phyloP scores from a whole-genome alignment of 2,113 vertebrate species.

The Tricholaema leucomelas region DNA sequence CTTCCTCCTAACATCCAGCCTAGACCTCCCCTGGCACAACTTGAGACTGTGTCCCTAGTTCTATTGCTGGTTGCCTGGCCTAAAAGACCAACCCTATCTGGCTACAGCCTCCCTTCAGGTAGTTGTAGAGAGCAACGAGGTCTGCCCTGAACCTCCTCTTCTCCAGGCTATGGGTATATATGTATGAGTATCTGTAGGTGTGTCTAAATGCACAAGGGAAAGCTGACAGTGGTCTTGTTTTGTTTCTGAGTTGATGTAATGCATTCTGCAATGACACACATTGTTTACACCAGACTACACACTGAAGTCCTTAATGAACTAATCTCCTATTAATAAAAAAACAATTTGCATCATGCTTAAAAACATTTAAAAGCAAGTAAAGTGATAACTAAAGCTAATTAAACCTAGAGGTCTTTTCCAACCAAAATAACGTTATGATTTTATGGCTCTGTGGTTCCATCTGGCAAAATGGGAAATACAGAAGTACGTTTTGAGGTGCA shows the following conservation, averaged over 20 bases:
- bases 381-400: neutral
- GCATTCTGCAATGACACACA: neutral
- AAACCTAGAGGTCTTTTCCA: neutral
- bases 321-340: neutral
- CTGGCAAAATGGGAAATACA: neutral
- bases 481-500: neutral
- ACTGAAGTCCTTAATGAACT: neutral
- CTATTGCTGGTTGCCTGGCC: too few species aligned
- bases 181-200: neutral
- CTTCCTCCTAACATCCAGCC: too few species aligned
- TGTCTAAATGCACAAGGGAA: neutral
- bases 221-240: neutral
- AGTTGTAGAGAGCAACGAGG: too few species aligned
- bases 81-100: too few species aligned
- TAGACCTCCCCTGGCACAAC: too few species aligned
- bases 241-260: neutral
- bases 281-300: neutral
- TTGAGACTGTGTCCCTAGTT: too few species aligned
- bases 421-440: too few species aligned
- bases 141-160: too few species aligned
- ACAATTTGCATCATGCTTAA: neutral
- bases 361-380: neutral
- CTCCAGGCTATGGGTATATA: too few species aligned
- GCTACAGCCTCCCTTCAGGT: too few species aligned
- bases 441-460: neutral